Base-by-base conservation (phyloP, 2,113 vertebrate genomes). In the Psittacula cyanocephala region DNA sequence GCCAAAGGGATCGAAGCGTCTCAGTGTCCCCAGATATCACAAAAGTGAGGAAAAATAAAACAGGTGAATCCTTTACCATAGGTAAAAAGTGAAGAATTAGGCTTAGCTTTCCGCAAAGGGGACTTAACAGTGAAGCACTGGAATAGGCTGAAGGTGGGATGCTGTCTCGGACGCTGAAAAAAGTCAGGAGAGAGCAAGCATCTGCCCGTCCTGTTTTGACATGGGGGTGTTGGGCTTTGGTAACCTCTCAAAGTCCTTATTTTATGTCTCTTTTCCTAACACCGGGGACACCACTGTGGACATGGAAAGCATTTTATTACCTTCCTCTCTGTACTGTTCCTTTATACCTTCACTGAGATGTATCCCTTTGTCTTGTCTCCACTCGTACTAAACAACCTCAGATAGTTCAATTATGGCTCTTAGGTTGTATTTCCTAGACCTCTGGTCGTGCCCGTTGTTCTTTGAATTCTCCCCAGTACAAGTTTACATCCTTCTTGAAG, bases 121-220 rank as follows among this genome's bases (percentile, higher is more conserved):
- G 49, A 2, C 29, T 77, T 41, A 6, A 6, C 0, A 0, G 23
- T 8, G 41, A 53, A 22, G 31, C 1, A 1, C 7, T 49, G 41
- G 41, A 39, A 46, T 3, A 41, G 11, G 25, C 24, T 37, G 39
- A 37, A n/a, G 24, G 24, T 4, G 31, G 53, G 39, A 37, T 29
- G 13, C 23, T 11, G 1, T 13, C 44, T 62, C 3, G 0, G 24
- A 22, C 8, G 3, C 60, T 6, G 22, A 25, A 64, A 47, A 0
- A 24, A 24, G 17, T 59, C 41, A 27, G 22, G 37, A 52, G 14
- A 44, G 12, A 59, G 19, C 43, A 37, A 44, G 28, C 0, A 0
- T 17, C 33, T 70, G 41, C 27, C 39, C 5, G 17, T 39, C 27
- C 35, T 74, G 11, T 25, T 77, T 37, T 55, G 53, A 50, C 39